Evolutionary conservation across 2,113 vertebrate genomes (phyloP).

Genomic region (Brachirus orientalis): DNA sequence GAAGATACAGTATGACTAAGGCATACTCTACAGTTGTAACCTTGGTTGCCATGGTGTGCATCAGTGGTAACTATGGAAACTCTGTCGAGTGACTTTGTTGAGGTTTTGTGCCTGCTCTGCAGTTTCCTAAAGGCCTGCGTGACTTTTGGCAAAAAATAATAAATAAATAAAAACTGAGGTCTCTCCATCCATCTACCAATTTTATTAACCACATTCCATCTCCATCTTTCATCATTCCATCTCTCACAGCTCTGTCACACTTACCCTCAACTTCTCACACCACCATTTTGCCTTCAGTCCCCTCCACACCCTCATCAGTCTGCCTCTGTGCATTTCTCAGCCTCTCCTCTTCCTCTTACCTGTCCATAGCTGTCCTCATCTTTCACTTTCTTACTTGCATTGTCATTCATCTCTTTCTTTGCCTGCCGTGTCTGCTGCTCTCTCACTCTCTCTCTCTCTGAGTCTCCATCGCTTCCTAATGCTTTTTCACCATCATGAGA

Average conservation of each 20-base stretch:
- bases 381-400: constrained; percentile 41
- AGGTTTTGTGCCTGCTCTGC: constrained; percentile 47
- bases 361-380: constrained; percentile 39
- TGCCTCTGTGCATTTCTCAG: constrained; percentile 31
- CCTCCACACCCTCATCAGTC: constrained; percentile 41
- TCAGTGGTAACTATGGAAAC: constrained; percentile 65
- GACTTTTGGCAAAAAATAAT: constrained; percentile 34
- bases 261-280: constrained; percentile 52
- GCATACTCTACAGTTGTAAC: constrained; percentile 54
- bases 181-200: constrained; percentile 43
- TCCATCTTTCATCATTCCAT: constrained; percentile 61
- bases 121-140: constrained; percentile 37
- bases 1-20: constrained; percentile 5
- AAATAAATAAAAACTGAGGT: constrained; percentile 31
- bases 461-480: constrained; percentile 27
- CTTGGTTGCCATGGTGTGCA: constrained; percentile 69
- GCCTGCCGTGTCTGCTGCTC: constrained; percentile 28
- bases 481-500: constrained; percentile 31
- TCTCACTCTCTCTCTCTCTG: constrained; percentile 1
- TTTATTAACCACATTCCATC: constrained; percentile 33
- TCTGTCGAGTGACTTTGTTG: constrained; percentile 55
- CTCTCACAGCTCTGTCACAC: constrained; percentile 52
- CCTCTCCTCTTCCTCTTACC: constrained; percentile 16
- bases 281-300: constrained; percentile 33
- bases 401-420: constrained; percentile 44